Evolutionary conservation across 2,888 invertebrate genomes (phyloP).

Genomic region (Tenodera sinensis): DNA sequence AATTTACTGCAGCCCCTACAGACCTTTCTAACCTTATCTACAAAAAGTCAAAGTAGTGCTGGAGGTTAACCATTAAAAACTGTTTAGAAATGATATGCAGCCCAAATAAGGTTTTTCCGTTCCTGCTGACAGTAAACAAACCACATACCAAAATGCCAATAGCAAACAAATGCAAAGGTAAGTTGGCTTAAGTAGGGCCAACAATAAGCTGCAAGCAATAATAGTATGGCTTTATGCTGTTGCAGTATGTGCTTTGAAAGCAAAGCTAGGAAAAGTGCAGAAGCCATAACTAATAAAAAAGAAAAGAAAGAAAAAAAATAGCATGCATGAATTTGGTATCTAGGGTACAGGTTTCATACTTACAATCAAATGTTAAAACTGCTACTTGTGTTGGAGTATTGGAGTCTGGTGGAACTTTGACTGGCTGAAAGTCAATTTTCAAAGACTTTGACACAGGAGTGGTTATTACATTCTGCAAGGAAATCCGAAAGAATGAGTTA

Average conservation of each 20-base stretch:
- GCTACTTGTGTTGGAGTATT: slow-evolving; percentile 61
- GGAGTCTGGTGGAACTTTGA: slow-evolving; percentile 62
- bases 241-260: neutral
- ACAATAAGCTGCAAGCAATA: neutral
- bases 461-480: slow-evolving; percentile 51
- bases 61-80: too few species aligned
- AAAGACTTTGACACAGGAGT: slow-evolving; percentile 63
- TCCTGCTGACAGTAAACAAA: neutral
- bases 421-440: slow-evolving; percentile 62
- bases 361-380: slow-evolving; percentile 67
- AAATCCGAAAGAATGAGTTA: slow-evolving; percentile 23
- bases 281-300: neutral
- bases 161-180: neutral
- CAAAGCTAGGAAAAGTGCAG: neutral
- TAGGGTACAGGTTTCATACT: slow-evolving; percentile 39
- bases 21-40: too few species aligned
- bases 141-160: neutral
- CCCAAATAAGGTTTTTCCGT: neutral
- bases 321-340: neutral
- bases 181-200: neutral
- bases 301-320: neutral
- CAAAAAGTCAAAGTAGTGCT: too few species aligned
- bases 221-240: neutral
- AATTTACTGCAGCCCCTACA: too few species aligned
- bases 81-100: neutral